These are phyloP conservation scores for Cladorhizidae sp. DNA, from an alignment of 37 sponge, comb jelly and placozoan genomes.

Conservation along the genomic window DNA sequence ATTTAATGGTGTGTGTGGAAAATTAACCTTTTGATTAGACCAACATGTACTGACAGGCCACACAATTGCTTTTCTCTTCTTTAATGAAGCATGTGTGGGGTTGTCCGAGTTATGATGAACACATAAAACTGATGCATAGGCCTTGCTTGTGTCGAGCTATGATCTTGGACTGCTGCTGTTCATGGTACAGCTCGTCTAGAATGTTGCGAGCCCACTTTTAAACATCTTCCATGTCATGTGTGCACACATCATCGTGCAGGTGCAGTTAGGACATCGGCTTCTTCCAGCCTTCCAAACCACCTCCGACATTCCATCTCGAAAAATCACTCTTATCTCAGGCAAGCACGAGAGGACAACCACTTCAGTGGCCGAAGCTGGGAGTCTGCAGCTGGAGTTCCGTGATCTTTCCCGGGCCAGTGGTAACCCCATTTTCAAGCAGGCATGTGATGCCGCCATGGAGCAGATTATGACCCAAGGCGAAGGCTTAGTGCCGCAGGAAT, in stretches of 20 bases:
- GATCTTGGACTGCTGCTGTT: no score
- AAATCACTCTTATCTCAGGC: constrained; percentile 70
- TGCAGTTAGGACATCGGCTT: constrained; percentile 75
- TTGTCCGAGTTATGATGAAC: no score
- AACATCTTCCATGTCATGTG: no score
- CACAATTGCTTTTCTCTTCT: no score
- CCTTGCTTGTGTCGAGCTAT: no score
- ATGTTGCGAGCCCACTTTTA: no score
- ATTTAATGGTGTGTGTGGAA: no score
- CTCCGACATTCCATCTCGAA: constrained; percentile 84
- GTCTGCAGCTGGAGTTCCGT: constrained; percentile 93
- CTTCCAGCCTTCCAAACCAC: constrained; percentile 78
- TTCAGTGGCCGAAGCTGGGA: constrained; percentile 83
- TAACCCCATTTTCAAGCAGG: constrained; percentile 46
- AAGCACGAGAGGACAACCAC: constrained; percentile 24
- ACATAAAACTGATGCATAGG: no score
- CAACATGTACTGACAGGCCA: no score
- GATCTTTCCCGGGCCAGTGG: constrained; percentile 78
- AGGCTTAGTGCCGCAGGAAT: constrained; percentile 54
- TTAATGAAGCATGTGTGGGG: no score
- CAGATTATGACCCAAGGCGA: constrained; percentile 52
- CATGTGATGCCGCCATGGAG: constrained; percentile 59
- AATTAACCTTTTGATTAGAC: no score
- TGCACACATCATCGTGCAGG: constrained; percentile 22
- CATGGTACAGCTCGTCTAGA: no score